Conservation (phyloP, 2,797 vertebrate species). For the Ptychadena robeensis region DNA sequence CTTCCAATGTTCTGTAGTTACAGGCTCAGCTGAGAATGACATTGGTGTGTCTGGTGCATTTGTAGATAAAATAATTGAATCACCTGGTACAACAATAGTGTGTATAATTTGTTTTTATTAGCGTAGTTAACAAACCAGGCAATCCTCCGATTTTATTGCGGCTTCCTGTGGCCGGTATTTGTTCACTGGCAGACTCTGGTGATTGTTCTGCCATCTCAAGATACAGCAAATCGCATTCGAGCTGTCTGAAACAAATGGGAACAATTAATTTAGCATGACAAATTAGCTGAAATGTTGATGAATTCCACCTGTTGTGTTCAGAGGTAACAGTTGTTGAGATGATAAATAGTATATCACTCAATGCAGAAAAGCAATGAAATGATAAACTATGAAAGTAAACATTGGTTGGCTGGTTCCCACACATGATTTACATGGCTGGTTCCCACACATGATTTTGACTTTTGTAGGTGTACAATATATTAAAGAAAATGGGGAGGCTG, state of each 20-base stretch:
- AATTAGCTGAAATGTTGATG: conserved; percentile 32
- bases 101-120: neutral
- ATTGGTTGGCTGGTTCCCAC: conserved; percentile 11
- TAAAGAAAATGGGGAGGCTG: too few species aligned
- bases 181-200: neutral
- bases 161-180: conserved; percentile 1
- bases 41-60: too few species aligned
- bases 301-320: conserved; percentile 33
- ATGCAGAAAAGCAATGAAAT: neutral
- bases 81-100: neutral
- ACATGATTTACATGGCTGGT: neutral
- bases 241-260: conserved; percentile 27
- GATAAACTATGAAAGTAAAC: conserved; percentile 29
- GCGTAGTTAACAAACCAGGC: neutral
- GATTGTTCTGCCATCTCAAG: neutral
- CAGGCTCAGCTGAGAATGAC: neutral
- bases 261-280: conserved; percentile 51
- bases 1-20: neutral
- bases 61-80: neutral
- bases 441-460: conserved; percentile 21
- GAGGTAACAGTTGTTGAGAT: conserved; percentile 35
- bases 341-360: conserved; percentile 40
- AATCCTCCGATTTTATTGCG: neutral
- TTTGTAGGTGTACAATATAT: neutral
- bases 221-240: conserved; percentile 36